These are phyloP conservation scores for Nycteola revayana DNA, from an alignment of 2,888 invertebrate genomes.

Conservation along the genomic window DNA sequence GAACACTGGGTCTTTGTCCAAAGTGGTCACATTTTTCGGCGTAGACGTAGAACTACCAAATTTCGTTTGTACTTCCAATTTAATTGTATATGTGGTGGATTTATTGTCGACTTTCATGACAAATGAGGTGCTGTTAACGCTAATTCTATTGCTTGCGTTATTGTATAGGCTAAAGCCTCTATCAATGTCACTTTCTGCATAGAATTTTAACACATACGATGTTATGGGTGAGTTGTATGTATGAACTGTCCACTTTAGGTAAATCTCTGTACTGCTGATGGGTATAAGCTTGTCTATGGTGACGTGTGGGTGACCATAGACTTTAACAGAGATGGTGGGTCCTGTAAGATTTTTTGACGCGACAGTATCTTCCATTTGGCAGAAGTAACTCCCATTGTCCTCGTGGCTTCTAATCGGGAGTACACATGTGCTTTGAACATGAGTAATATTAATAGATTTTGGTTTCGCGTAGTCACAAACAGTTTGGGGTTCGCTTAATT, in stretches of 20 bases:
- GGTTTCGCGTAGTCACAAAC: not conserved
- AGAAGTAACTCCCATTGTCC: constrained; percentile 85
- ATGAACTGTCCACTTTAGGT: constrained; percentile 91
- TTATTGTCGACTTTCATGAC: constrained; percentile 85
- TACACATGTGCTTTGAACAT: constrained; percentile 78
- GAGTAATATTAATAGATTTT: constrained; percentile 74
- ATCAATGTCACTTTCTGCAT: no score
- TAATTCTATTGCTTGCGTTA: constrained; percentile 81
- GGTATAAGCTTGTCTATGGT: constrained; percentile 87
- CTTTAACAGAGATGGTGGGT: no score
- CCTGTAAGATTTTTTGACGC: constrained; percentile 63
- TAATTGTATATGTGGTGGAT: constrained; percentile 85
- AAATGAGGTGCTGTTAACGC: constrained; percentile 84
- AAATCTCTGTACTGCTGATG: constrained; percentile 88
- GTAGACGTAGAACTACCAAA: constrained; percentile 84
- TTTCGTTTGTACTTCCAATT: constrained; percentile 85
- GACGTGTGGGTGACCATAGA: constrained; percentile 87
- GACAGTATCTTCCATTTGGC: constrained; percentile 53
- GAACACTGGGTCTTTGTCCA: constrained; percentile 88
- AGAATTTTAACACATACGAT: constrained; percentile 81
- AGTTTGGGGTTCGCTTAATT: constrained; percentile 3
- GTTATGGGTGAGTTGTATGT: constrained; percentile 87
- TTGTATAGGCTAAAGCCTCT: no score
- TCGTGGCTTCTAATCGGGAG: constrained; percentile 75
- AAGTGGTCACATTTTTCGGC: constrained; percentile 78